Conservation (phyloP, 1,140 invertebrate genomes). For the Brachionus rubens region DNA sequence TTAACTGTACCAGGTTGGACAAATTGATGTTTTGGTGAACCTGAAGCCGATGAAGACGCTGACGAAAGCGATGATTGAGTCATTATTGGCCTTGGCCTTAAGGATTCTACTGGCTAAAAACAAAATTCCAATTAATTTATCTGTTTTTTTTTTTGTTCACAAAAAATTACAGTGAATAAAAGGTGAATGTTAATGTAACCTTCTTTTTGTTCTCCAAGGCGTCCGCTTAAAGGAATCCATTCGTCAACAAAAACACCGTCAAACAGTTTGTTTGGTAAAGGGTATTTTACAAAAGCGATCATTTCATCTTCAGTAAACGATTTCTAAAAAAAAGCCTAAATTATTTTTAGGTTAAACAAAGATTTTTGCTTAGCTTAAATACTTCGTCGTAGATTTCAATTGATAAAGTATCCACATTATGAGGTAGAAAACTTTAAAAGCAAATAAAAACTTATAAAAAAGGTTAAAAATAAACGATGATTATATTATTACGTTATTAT, state of each 20-base stretch:
- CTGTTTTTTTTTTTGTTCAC: not conserved
- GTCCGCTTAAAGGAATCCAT: slow-evolving; percentile 84
- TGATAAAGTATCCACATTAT: slow-evolving; percentile 79
- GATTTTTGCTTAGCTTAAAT: slow-evolving; percentile 23
- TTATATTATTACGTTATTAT: slow-evolving; percentile 80
- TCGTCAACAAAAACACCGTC: slow-evolving; percentile 84
- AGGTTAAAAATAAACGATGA: slow-evolving; percentile 42
- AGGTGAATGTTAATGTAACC: slow-evolving; percentile 70
- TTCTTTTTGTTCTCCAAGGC: slow-evolving; percentile 86
- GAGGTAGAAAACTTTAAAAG: slow-evolving; percentile 71
- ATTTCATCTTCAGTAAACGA: slow-evolving; percentile 91
- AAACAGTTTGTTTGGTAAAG: slow-evolving; percentile 76
- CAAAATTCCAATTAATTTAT: not conserved
- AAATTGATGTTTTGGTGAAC: not conserved
- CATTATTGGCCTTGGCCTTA: not conserved
- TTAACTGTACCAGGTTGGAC: not conserved
- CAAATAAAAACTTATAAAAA: not conserved
- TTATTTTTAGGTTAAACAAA: slow-evolving; percentile 18
- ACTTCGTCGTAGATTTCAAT: slow-evolving; percentile 91
- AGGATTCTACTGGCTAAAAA: not conserved
- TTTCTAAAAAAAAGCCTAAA: slow-evolving; percentile 62
- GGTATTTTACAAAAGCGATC: slow-evolving; percentile 80
- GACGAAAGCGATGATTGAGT: not conserved
- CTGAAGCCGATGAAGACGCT: not conserved
- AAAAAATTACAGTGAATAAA: slow-evolving; percentile 63